Evolutionary conservation across 2,113 vertebrate species (phyloP), one percentile per base, ranked within the genome.

Genomic region (Vicugna pacos): DNA sequence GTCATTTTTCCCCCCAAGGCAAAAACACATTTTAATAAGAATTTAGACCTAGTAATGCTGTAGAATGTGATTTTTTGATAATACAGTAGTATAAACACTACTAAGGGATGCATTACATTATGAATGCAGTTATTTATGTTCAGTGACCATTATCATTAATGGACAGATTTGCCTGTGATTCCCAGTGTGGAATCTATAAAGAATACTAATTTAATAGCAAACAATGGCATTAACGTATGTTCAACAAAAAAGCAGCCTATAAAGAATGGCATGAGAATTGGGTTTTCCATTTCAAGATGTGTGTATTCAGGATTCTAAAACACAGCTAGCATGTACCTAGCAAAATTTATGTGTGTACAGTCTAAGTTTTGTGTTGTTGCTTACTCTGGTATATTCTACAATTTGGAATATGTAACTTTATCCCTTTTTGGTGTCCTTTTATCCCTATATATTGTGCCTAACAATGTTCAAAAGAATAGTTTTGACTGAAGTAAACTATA

Each of bases 401-500:
- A 60, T 83, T 69, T 60, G 14, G 52, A 65, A 42, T 81, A 26
- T 8, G 28, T 76, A 16, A 30, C 22, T 80, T 73, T 76, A 38
- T 65, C 42, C 1, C 26, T 82, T 52, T 80, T 2, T 19, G 52
- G 13, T 67, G 42, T 38, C 2, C 22, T 56, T 89, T 91, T 82
- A 83, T 87, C 24, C 28, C 28, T 73, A 12, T 62, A 15, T 48
- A 20, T 10, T 85, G 2, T 32, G 16, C 11, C 42, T 82, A 14
- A 22, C 26, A 30, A 48, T 94, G 65, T 81, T 80, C 62, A 85
- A 76, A 91, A 24, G 4, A 28, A 46, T 2, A 17, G 38, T 56
- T 90, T 16, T 89, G 70, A 94, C 8, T 85, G 70, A 48, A 89
- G 54, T 60, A 46, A 81, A 93, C 76, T 60, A 77, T 64, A 52